Evolutionary conservation across 2,888 invertebrate species (phyloP), one percentile per base, ranked within the genome.

Genomic region (Metallyticus violacea): DNA sequence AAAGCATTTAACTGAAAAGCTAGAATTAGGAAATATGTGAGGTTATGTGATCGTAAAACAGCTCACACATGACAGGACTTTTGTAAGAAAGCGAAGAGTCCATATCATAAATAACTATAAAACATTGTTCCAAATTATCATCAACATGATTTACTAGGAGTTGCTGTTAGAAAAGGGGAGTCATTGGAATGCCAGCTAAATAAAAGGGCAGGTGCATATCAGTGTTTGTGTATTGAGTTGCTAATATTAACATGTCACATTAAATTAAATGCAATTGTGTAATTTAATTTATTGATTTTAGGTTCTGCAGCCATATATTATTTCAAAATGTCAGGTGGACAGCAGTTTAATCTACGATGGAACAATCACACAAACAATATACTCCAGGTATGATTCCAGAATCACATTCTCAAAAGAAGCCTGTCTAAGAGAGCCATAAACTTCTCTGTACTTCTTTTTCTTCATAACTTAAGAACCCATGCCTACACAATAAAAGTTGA

Each of bases 341-440:
- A 92, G 88, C 91, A 91, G 86, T 93, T 92, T 88, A 93, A 92
- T 89, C 89, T 93, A 82, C 91, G 92, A 89, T 93, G 93, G 93
- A 93, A 93, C 88, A 93, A 92, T 89, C 92, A 93, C 86, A 91
- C 92, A n/a, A 91, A 91, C 87, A 93, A 93, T 89, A 91, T 93
- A 81, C 89, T 93, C 28, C 91, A 92, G 90, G 91, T 91, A 87
- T 78, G 87, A 40, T 62, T 28, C 22, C 15, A 3, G n/a, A n/a
- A n/a, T n/a, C n/a, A n/a, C n/a, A n/a, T n/a, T n/a, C n/a, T n/a
- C n/a, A n/a, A n/a, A n/a, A n/a, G n/a, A n/a, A n/a, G n/a, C n/a
- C n/a, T n/a, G n/a, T n/a, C n/a, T n/a, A n/a, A n/a, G n/a, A n/a
- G n/a, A n/a, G n/a, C n/a, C n/a, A n/a, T n/a, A n/a, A n/a, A n/a